Evolutionary conservation across 1,140 invertebrate species (phyloP).

Genomic region (Zaprionus ornatus): DNA sequence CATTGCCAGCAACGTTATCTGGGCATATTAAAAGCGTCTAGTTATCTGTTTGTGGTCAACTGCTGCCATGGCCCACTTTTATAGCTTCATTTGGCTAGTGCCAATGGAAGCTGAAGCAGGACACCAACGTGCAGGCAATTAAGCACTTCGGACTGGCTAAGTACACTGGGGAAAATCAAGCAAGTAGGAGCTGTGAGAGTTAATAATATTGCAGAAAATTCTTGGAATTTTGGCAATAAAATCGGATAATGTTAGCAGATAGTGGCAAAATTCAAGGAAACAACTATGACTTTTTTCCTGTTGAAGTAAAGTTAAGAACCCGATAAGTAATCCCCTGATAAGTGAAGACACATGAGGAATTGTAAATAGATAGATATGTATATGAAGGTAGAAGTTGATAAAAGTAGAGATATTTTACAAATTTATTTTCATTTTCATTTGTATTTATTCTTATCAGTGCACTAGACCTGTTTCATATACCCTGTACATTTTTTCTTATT

Average conservation of each 20-base stretch:
- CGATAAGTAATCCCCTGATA: background rate
- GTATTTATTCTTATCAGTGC: no score
- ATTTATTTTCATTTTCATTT: no score
- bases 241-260: no score
- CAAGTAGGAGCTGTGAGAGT: no score
- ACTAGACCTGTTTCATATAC: background rate
- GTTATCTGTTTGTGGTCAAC: slow-evolving; percentile 63
- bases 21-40: slow-evolving; percentile 64
- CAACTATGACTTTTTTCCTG: no score
- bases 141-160: background rate
- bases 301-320: no score
- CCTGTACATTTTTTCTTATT: background rate
- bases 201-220: background rate
- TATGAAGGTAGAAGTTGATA: no score
- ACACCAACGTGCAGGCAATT: slow-evolving; percentile 31
- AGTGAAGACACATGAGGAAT: background rate
- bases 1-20: slow-evolving; percentile 63
- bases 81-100: slow-evolving; percentile 69
- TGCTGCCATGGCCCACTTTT: slow-evolving; percentile 71
- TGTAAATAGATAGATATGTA: no score
- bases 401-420: no score
- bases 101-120: slow-evolving; percentile 8
- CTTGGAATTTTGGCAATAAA: background rate
- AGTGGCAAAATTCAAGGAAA: no score
- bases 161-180: slow-evolving; percentile 20